Base-by-base conservation (phyloP, 2,888 invertebrate genomes). In the Nasonia oneida region DNA sequence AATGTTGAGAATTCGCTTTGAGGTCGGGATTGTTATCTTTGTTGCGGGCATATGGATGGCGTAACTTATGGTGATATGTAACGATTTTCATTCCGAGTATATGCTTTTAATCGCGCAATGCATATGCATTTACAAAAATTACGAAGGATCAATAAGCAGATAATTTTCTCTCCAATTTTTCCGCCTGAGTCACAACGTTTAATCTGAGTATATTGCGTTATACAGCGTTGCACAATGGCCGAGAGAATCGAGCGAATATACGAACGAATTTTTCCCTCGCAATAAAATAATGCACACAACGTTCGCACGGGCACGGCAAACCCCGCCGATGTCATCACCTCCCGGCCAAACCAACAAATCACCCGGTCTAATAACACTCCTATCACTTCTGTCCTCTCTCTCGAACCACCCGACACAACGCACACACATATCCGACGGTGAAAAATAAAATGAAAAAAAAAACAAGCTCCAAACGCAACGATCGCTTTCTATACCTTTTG, bases 271-370 rank as follows among this genome's bases (percentile, higher is more conserved):
- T n/a, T 33, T 33, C 3, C 10, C 1, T 2, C 14, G 33, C 67
- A 33, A 67, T 33, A 67, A 67, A 67, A 67, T 67, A 67, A 67
- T 61, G 57, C 57, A n/a, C n/a, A 67, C 57, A 23, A 12, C 33
- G 67, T 29, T 29, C 67, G 33, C 67, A 29, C 67, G 67, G 5
- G 37, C 4, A 37, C 4, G 23, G 12, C 67, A 33, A 67, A 29
- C 33, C n/a, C 14, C 29, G 33, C 14, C 67, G 67, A 67, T 67
- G 67, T 61, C 77, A 61, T 47, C 77, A 61, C 33, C 29, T 37
- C 39, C 12, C n/a, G n/a, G 61, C 5, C 64, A 80, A 80, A 80
- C 80, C 71, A 71, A 71, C 80, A 80, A 80, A 80, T 80, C 33
- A 50, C 80, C 53, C 37, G 15, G 8, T 10, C 50, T 80, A 80